Evolutionary conservation across 2,797 vertebrate species (phyloP).

Genomic region (Neomorphus geoffroyi): DNA sequence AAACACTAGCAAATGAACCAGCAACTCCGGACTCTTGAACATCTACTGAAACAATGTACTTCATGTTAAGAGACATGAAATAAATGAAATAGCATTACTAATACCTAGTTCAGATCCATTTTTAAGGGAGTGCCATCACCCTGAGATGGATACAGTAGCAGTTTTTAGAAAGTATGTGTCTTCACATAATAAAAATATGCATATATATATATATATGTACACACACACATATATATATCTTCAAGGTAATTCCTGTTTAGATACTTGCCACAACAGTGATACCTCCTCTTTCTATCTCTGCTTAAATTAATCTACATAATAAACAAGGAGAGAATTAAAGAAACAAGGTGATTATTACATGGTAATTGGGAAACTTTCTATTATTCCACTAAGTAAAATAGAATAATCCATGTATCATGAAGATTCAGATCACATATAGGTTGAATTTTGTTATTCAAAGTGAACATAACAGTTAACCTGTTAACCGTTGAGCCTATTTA

Average conservation of each 20-base stretch:
- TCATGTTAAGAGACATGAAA: neutral
- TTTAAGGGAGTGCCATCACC: neutral
- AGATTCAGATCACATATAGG: neutral
- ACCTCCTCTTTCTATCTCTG: neutral
- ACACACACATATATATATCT: neutral
- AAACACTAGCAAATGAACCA: accelerated
- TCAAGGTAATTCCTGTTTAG: neutral
- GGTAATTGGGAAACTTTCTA: neutral
- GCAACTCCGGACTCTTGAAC: neutral
- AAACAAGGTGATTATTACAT: neutral
- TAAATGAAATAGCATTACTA: neutral
- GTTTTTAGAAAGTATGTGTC: neutral
- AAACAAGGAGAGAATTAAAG: neutral
- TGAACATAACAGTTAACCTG: neutral
- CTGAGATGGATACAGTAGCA: neutral
- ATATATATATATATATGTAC: neutral
- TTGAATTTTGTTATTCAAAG: neutral
- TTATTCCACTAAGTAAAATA: neutral
- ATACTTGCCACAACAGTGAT: neutral
- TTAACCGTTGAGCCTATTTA: neutral
- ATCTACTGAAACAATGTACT: neutral
- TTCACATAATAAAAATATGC: neutral
- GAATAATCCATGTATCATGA: neutral
- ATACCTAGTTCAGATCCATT: neutral
- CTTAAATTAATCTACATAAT: neutral